phyloP scores from a whole-genome alignment of 2,888 invertebrate species.

The Drosophila tripunctata region DNA sequence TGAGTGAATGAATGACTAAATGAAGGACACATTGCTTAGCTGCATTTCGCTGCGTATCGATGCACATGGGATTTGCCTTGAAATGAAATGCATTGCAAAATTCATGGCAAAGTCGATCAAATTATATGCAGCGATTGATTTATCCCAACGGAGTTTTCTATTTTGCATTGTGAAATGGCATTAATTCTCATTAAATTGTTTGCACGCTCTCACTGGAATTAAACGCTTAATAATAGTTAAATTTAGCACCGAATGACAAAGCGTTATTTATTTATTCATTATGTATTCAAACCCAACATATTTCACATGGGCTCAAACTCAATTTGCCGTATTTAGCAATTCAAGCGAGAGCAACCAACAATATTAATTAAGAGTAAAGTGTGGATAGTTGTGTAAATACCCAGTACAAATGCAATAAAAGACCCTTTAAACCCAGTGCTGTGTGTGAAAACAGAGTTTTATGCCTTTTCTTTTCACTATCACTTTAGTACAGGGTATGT shows the following conservation, averaged over 20 bases:
- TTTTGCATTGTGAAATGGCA: constrained; percentile 21
- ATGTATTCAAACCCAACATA: background rate
- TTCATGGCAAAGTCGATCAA: constrained; percentile 62
- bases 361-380: constrained; percentile 13
- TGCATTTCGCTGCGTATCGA: constrained; percentile 6
- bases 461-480: too few relatives aligned
- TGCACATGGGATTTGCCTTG: constrained; percentile 39
- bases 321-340: constrained; percentile 42
- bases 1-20: constrained; percentile 21
- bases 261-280: constrained; percentile 30
- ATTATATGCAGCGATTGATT: constrained; percentile 42
- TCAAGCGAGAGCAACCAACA: constrained; percentile 29
- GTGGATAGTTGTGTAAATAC: background rate
- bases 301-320: constrained; percentile 26
- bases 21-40: constrained; percentile 21
- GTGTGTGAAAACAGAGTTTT: too few relatives aligned
- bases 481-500: background rate
- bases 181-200: constrained; percentile 68
- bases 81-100: constrained; percentile 44
- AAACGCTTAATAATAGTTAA: constrained; percentile 14
- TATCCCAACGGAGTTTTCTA: constrained; percentile 22
- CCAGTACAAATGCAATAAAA: too few relatives aligned
- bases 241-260: background rate
- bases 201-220: constrained; percentile 37
- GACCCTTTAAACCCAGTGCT: too few relatives aligned